A percentile compares a stretch with the other conserved stretches of the same genome.
phyloP scores from a whole-genome alignment of 2,113 vertebrate genomes.

The Centropus bengalensis region DNA sequence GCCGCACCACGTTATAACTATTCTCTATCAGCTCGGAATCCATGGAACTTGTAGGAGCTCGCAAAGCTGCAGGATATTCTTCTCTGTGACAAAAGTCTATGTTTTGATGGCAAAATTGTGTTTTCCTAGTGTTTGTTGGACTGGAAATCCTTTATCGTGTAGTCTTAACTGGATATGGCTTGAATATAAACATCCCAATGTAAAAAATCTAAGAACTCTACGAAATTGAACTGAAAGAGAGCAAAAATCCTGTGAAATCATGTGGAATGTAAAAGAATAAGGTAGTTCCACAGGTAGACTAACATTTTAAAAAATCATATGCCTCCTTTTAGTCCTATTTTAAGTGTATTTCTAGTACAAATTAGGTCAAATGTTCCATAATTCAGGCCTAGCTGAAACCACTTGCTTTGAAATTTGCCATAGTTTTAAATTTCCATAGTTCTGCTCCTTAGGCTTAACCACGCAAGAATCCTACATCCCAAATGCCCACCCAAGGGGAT shows the following conservation, averaged over 20 bases:
- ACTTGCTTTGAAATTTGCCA: too few species aligned
- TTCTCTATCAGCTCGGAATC: neutral
- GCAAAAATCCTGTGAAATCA: neutral
- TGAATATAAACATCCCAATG: neutral
- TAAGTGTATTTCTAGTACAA: neutral
- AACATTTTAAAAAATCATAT: neutral
- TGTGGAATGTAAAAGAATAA: neutral
- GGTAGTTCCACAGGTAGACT: neutral
- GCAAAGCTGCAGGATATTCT: neutral
- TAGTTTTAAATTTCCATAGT: neutral
- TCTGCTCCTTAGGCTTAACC: neutral
- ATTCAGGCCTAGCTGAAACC: neutral
- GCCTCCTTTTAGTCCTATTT: neutral
- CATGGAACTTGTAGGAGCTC: neutral
- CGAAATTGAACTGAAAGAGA: neutral
- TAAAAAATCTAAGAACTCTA: neutral
- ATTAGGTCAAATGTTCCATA: neutral
- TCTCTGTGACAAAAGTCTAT: neutral
- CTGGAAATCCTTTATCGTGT: neutral
- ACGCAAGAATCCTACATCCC: neutral
- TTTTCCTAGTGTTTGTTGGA: neutral
- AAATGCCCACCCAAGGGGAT: conserved; percentile 36
- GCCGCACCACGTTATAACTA: neutral
- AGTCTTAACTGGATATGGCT: neutral
- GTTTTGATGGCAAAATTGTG: neutral